These are phyloP conservation scores for Drosophila ananassae DNA, from an alignment of 1,140 invertebrate species.

Conservation along the genomic window DNA sequence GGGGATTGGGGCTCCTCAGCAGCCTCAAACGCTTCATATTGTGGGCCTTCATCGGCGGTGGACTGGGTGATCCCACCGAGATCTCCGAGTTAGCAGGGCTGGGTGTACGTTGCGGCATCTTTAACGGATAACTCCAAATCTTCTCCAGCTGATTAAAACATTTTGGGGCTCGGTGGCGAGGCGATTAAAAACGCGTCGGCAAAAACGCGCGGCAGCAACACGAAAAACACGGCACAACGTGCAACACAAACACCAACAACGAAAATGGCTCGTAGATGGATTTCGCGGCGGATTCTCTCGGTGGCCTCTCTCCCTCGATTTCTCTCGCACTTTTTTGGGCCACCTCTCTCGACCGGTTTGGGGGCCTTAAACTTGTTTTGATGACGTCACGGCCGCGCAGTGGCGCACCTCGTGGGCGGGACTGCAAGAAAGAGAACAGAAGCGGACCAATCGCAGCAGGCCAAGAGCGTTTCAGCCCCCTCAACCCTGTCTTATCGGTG, in stretches of 20 bases:
- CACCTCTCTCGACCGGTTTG: constrained; percentile 47
- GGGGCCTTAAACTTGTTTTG: constrained; percentile 60
- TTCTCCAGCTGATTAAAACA: background rate
- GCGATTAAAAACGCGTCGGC: constrained; percentile 68
- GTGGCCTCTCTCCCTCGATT: constrained; percentile 7
- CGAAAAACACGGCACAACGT: constrained; percentile 59
- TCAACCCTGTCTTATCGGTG: constrained; percentile 46
- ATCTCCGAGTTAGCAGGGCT: constrained; percentile 80
- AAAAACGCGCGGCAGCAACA: constrained; percentile 62
- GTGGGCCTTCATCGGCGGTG: constrained; percentile 57
- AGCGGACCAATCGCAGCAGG: constrained; percentile 27
- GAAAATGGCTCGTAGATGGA: constrained; percentile 43
- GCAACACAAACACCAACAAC: constrained; percentile 75
- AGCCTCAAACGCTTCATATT: constrained; percentile 87
- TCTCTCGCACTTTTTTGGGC: constrained; percentile 1
- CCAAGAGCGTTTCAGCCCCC: background rate
- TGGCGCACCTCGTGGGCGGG: constrained; percentile 60
- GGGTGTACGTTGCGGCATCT: constrained; percentile 65
- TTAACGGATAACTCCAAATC: constrained; percentile 5
- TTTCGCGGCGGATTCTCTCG: constrained; percentile 23
- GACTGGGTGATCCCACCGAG: constrained; percentile 79
- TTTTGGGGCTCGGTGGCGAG: constrained; percentile 5
- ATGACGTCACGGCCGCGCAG: constrained; percentile 68
- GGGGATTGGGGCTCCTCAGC: constrained; percentile 55
- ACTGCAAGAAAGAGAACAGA: constrained; percentile 26